Evolutionary conservation across 2,113 vertebrate genomes (phyloP).

Genomic region (Mormyrus iriodes): DNA sequence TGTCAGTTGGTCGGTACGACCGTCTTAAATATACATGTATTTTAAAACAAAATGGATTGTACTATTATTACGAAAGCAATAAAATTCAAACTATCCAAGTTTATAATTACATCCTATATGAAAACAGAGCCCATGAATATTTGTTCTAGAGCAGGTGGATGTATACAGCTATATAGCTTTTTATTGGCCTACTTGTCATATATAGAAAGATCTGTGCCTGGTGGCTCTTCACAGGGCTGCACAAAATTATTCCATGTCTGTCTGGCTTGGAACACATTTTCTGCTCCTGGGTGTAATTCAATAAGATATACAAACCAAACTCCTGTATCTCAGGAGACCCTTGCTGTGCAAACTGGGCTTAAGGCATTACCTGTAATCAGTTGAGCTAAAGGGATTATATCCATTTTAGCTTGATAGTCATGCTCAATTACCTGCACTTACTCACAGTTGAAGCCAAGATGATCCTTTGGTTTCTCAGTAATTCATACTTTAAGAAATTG

Average conservation of each 20-base stretch:
- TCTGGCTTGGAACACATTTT: conserved; percentile 16
- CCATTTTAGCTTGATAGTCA: conserved; percentile 40
- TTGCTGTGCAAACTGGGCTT: conserved; percentile 40
- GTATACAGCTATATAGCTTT: neutral
- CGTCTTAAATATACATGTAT: neutral
- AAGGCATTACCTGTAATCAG: conserved; percentile 48
- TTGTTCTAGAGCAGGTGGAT: neutral
- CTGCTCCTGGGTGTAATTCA: conserved; percentile 31
- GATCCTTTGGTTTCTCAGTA: conserved; percentile 34
- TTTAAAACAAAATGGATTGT: neutral
- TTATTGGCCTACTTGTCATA: neutral
- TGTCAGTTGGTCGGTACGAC: neutral
- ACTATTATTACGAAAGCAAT: neutral
- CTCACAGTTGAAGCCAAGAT: neutral
- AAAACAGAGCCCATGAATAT: neutral
- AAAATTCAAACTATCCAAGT: neutral
- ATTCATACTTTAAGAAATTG: conserved; percentile 57
- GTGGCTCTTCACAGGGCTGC: neutral
- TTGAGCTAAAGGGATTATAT: conserved; percentile 43
- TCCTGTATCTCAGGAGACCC: conserved; percentile 30
- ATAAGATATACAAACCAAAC: conserved; percentile 10
- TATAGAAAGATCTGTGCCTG: neutral
- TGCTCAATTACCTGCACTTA: conserved; percentile 44
- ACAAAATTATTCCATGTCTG: neutral
- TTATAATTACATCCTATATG: neutral